Percentiles rank a stretch among this genome's conserved stretches.
Evolutionary conservation across 1,140 invertebrate species (phyloP).

Genomic region (Ephestia elutella): DNA sequence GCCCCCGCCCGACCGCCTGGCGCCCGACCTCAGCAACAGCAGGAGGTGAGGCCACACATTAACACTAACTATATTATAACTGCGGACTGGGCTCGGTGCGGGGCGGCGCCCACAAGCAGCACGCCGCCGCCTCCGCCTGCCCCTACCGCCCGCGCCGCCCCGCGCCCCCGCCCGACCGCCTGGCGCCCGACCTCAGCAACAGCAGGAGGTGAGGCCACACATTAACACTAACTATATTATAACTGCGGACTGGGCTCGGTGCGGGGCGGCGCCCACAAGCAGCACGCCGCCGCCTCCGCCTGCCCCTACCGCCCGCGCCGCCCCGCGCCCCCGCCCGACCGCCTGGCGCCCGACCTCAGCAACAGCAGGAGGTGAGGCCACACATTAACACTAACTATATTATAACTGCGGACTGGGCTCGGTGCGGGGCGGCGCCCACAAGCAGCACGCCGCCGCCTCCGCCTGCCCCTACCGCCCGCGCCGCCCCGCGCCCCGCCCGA

Average conservation of each 20-base stretch:
- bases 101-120: slow-evolving; percentile 84
- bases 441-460: slow-evolving; percentile 83
- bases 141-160: slow-evolving; percentile 78
- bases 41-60: not conserved
- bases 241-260: slow-evolving; percentile 66
- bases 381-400: too few species aligned
- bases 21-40: not conserved
- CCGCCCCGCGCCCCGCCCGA: slow-evolving; percentile 56
- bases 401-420: slow-evolving; percentile 56
- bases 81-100: slow-evolving; percentile 73
- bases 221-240: too few species aligned
- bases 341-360: slow-evolving; percentile 49
- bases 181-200: slow-evolving; percentile 36
- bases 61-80: too few species aligned
- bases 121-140: slow-evolving; percentile 86
- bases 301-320: slow-evolving; percentile 83
- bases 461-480: slow-evolving; percentile 86
- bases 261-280: slow-evolving; percentile 83
- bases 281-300: slow-evolving; percentile 83
- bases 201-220: not conserved
- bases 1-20: slow-evolving; percentile 74
- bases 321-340: slow-evolving; percentile 61
- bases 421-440: slow-evolving; percentile 82
- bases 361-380: not conserved
- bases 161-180: slow-evolving; percentile 68